Evolutionary conservation across 2,888 invertebrate genomes (phyloP), one percentile per base, ranked within the genome.

Genomic region (Papilio gigon): DNA sequence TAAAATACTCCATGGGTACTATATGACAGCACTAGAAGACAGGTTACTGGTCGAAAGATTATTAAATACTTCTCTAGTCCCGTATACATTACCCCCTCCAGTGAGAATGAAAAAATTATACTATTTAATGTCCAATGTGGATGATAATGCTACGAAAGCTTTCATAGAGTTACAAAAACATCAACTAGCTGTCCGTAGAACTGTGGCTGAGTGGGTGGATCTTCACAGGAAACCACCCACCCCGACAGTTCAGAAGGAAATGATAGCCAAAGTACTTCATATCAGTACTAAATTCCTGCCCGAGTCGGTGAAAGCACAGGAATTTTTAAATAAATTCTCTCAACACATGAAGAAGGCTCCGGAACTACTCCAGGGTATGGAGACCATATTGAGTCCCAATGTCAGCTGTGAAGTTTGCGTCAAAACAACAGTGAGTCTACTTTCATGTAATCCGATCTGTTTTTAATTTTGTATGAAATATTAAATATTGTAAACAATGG

Each of bases 371-470:
- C 88, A 88, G 75, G 96, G 96, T 60, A 96, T 99, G 95, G 97
- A 97, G 85, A 95, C 95, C 1, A 96, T 98, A 68, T 94, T 98
- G 30, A 95, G 96, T 75, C 96, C 97, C 0, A 97, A 97, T 79
- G 97, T 97, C n/a, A 96, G 96, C 71, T 98, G 98, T 80, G 97
- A 97, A 82, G 97, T 97, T 75, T 98, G 98, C 80, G 97, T 98
- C n/a, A 97, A 97, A 75, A 96, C 96, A 44, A 98, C 98, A 82
- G 94, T 95, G 72, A 93, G 94, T 88, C 27, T 33, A 11, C 74
- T 8, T 27, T 20, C 25, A 4, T 37, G 50, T 20, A 37, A 37
- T 40, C 40, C 8, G n/a, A 40, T 40, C n/a, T n/a, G n/a, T n/a
- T n/a, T n/a, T n/a, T n/a, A n/a, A n/a, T n/a, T n/a, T n/a, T n/a